phyloP scores from a whole-genome alignment of 2,888 invertebrate species.

The Ophioninae sp. region DNA sequence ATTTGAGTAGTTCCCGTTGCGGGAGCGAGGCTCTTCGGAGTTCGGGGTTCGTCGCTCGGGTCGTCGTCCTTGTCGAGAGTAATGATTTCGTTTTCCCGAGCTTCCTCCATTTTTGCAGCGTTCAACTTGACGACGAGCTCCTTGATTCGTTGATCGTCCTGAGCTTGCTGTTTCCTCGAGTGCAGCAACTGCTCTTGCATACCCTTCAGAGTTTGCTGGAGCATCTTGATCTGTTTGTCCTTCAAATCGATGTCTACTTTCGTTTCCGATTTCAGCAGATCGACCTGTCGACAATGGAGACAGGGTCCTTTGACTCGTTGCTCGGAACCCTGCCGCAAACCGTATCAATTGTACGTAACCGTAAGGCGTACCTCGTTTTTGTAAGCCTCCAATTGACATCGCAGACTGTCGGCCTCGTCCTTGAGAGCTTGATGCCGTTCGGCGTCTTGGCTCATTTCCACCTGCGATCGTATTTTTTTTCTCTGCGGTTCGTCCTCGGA shows the following conservation, averaged over 20 bases:
- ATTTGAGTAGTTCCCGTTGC: slow-evolving; percentile 76
- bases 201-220: slow-evolving; percentile 85
- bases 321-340: neutral
- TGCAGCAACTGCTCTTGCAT: slow-evolving; percentile 85
- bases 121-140: slow-evolving; percentile 81
- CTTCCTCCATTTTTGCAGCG: slow-evolving; percentile 78
- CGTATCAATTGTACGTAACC: neutral
- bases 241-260: slow-evolving; percentile 90
- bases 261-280: slow-evolving; percentile 91
- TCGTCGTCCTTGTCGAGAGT: slow-evolving; percentile 81
- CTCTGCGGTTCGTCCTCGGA: slow-evolving; percentile 84
- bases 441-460: slow-evolving; percentile 72
- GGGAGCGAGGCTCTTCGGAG: slow-evolving; percentile 72
- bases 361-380: slow-evolving; percentile 87
- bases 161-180: slow-evolving; percentile 82
- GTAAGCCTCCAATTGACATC: slow-evolving; percentile 95
- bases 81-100: slow-evolving; percentile 81
- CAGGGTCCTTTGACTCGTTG: no score
- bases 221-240: slow-evolving; percentile 90
- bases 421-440: slow-evolving; percentile 80
- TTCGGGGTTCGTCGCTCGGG: slow-evolving; percentile 76
- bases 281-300: slow-evolving; percentile 82
- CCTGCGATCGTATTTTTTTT: slow-evolving; percentile 73
- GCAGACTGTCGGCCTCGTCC: slow-evolving; percentile 94
- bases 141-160: slow-evolving; percentile 83